phyloP scores from a whole-genome alignment of 2,888 invertebrate species.

The Drosophila seclusa region DNA sequence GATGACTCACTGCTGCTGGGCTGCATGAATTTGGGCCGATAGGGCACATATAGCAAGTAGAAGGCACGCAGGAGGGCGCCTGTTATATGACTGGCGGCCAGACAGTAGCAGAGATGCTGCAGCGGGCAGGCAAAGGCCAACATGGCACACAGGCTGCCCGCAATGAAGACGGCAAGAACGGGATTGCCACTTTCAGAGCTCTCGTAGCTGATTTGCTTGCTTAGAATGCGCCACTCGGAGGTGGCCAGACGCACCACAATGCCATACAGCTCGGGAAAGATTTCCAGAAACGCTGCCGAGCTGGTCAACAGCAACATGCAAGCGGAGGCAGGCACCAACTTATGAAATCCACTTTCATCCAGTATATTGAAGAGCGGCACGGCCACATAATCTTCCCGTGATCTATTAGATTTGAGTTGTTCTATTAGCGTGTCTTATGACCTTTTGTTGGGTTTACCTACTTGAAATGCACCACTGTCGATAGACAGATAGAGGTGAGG shows the following conservation, averaged over 20 bases:
- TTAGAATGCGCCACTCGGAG: slow-evolving; percentile 86
- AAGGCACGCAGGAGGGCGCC: slow-evolving; percentile 82
- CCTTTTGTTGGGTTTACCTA: slow-evolving; percentile 43
- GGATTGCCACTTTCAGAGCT: slow-evolving; percentile 86
- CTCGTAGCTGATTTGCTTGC: slow-evolving; percentile 86
- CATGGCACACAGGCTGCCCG: slow-evolving; percentile 86
- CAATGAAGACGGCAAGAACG: slow-evolving; percentile 86
- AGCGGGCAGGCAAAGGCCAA: slow-evolving; percentile 87
- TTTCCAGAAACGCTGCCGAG: slow-evolving; percentile 86
- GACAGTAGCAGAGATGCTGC: slow-evolving; percentile 85
- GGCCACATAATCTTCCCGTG: slow-evolving; percentile 82
- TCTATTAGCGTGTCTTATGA: neutral
- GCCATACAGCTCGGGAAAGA: slow-evolving; percentile 86
- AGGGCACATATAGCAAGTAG: slow-evolving; percentile 84
- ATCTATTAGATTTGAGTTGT: slow-evolving; percentile 51
- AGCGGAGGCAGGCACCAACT: slow-evolving; percentile 86
- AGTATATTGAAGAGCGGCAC: slow-evolving; percentile 86
- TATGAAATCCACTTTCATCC: slow-evolving; percentile 86
- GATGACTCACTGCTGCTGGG: slow-evolving; percentile 82
- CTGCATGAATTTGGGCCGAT: slow-evolving; percentile 83
- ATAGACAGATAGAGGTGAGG: slow-evolving; percentile 82
- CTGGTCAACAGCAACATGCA: slow-evolving; percentile 86
- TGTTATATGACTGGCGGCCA: slow-evolving; percentile 84
- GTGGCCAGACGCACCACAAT: slow-evolving; percentile 86
- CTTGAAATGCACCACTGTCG: slow-evolving; percentile 83